Conservation (phyloP, 53 echinoderm and acorn worm genomes). For the Echinometra lucunter region DNA sequence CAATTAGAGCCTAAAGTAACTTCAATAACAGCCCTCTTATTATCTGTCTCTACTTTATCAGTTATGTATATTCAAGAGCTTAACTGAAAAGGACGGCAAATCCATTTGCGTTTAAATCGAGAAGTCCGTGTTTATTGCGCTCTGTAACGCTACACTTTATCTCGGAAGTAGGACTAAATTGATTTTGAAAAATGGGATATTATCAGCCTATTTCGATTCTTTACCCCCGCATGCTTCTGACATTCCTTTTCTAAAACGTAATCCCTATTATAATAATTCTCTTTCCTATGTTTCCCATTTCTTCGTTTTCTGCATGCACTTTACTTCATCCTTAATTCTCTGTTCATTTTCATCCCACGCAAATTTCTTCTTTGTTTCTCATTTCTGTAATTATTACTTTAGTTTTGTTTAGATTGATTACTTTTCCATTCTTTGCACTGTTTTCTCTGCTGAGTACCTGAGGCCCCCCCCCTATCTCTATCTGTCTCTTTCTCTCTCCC, state of each 20-base stretch:
- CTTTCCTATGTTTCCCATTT: neutral
- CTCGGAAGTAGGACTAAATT: neutral
- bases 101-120: neutral
- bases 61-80: neutral
- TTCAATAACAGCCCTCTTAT: neutral
- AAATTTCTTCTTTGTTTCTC: neutral
- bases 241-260: neutral
- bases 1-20: conserved; percentile 15
- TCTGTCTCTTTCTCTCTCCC: neutral
- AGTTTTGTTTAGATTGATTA: no score
- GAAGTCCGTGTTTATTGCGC: neutral
- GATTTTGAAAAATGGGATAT: neutral
- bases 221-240: neutral
- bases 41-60: neutral
- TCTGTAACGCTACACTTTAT: neutral
- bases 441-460: no score
- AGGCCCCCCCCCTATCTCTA: neutral
- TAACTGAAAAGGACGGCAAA: neutral
- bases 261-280: neutral
- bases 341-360: neutral
- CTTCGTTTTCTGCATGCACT: neutral
- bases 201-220: neutral
- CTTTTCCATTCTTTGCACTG: neutral
- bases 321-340: neutral
- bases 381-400: no score